Percentiles rank a stretch among this genome's conserved stretches.
Evolutionary conservation across 2,113 vertebrate species (phyloP).

Genomic region (Menidia beryllina): DNA sequence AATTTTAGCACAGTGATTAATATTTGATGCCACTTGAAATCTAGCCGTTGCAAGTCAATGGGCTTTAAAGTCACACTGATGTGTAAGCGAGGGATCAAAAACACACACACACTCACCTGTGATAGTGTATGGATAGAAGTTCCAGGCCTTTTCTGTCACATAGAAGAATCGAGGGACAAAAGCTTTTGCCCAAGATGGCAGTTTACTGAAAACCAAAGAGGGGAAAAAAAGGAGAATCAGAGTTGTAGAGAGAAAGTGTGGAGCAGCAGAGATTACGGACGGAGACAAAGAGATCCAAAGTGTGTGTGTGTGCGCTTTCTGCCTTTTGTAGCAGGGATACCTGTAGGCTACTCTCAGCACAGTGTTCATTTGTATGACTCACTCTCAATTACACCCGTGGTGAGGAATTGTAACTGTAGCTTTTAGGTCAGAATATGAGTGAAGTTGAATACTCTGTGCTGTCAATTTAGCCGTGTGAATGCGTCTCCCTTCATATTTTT

Average conservation of each 20-base stretch:
- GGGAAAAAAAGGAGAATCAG: not conserved
- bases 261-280: slow-evolving; percentile 42
- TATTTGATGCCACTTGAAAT: slow-evolving; percentile 52
- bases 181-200: slow-evolving; percentile 80
- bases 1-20: slow-evolving; percentile 35
- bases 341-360: slow-evolving; percentile 58
- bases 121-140: slow-evolving; percentile 86
- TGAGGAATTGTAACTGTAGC: slow-evolving; percentile 57
- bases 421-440: slow-evolving; percentile 52
- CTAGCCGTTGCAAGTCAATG: slow-evolving; percentile 52
- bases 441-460: slow-evolving; percentile 34
- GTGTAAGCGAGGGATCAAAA: slow-evolving; percentile 11
- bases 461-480: slow-evolving; percentile 22
- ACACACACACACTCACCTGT: slow-evolving; percentile 73
- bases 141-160: slow-evolving; percentile 86
- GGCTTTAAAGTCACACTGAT: slow-evolving; percentile 31
- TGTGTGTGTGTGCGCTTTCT: slow-evolving; percentile 32
- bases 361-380: slow-evolving; percentile 61
- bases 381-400: slow-evolving; percentile 63
- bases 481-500: slow-evolving; percentile 38
- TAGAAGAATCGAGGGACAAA: slow-evolving; percentile 84
- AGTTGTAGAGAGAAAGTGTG: slow-evolving; percentile 8
- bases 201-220: slow-evolving; percentile 75
- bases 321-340: slow-evolving; percentile 66
- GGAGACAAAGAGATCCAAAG: slow-evolving; percentile 52